Conservation (phyloP, 2,888 invertebrate species). For the Plebejus argus region DNA sequence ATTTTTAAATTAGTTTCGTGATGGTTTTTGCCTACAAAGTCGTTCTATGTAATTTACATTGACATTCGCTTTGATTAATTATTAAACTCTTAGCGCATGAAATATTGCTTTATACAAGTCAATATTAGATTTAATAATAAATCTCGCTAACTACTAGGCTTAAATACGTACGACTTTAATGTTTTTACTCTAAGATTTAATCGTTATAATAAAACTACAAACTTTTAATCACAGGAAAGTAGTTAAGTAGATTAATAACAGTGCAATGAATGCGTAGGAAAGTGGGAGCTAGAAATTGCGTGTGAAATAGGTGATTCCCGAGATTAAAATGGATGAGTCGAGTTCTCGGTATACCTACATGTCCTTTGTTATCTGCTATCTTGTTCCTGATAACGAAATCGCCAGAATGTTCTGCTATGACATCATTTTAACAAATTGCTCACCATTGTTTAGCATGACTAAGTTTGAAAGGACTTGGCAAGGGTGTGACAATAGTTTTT, state of each 20-base stretch:
- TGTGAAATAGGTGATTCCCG: background rate
- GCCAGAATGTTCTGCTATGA: constrained; percentile 25
- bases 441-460: constrained; percentile 5
- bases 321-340: constrained; percentile 12
- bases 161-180: background rate
- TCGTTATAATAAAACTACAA: background rate
- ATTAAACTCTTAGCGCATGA: background rate
- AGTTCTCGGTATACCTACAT: constrained; percentile 15
- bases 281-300: constrained; percentile 3
- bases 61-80: background rate
- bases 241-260: background rate
- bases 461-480: constrained; percentile 2
- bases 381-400: constrained; percentile 30
- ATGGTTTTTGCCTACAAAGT: background rate
- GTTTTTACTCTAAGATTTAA: background rate
- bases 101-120: background rate
- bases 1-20: constrained; percentile 26
- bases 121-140: background rate
- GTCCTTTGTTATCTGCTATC: constrained; percentile 25
- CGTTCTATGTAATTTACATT: background rate
- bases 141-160: background rate
- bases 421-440: constrained; percentile 24
- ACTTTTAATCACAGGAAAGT: background rate
- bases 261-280: background rate
- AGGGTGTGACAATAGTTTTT: background rate